Percentiles rank a stretch among this genome's conserved stretches.
Conservation (phyloP, 1,140 invertebrate species). For the Nixonia krombeini region DNA sequence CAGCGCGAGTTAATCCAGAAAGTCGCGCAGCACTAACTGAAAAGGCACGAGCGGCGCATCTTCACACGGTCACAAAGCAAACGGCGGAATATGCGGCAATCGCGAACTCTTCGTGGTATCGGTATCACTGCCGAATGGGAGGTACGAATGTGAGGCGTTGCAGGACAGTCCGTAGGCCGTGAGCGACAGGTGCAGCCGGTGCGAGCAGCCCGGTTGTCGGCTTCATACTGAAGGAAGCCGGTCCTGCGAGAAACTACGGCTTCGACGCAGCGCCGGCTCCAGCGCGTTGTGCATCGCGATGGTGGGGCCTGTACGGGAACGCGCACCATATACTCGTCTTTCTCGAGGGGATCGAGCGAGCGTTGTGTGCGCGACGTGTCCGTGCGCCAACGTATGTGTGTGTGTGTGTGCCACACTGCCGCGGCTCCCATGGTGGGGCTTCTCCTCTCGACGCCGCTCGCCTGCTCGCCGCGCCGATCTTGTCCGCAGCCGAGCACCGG, state of each 20-base stretch:
- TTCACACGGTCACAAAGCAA: slow-evolving; percentile 1
- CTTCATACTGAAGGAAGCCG: slow-evolving; percentile 64
- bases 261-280: slow-evolving; percentile 47
- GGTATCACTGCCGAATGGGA: slow-evolving; percentile 21
- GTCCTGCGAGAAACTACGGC: slow-evolving; percentile 53
- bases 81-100: background rate
- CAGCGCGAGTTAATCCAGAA: background rate
- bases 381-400: slow-evolving; percentile 26
- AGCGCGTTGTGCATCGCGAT: slow-evolving; percentile 41
- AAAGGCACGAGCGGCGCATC: background rate
- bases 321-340: slow-evolving; percentile 31
- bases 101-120: background rate
- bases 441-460: slow-evolving; percentile 38
- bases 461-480: slow-evolving; percentile 26
- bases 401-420: slow-evolving; percentile 34
- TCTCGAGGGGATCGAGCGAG: slow-evolving; percentile 16
- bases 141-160: slow-evolving; percentile 24
- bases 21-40: background rate
- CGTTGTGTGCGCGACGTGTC: too few species aligned
- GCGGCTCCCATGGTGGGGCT: slow-evolving; percentile 41
- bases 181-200: slow-evolving; percentile 53
- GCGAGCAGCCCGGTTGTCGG: slow-evolving; percentile 61
- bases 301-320: slow-evolving; percentile 44
- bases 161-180: background rate
- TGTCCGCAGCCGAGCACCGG: slow-evolving; percentile 41